A percentile compares a stretch with the other conserved stretches of the same genome.
Conservation (phyloP, 2,113 vertebrate species). For the Rhineura floridana region DNA sequence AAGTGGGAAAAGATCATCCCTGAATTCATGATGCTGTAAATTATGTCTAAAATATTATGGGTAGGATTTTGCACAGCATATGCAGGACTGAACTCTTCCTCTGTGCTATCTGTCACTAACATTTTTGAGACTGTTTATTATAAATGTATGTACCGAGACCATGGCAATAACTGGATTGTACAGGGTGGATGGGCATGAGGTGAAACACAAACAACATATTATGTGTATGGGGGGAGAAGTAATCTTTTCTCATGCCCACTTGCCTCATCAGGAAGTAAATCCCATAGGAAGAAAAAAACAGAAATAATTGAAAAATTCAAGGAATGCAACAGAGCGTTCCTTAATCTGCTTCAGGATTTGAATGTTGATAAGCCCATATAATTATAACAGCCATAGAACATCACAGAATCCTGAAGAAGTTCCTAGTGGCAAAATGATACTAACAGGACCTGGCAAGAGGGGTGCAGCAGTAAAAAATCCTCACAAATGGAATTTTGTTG, state of each 20-base stretch:
- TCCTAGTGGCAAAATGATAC: not conserved
- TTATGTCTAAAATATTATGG: not conserved
- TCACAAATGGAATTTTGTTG: not conserved
- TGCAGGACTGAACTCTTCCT: not conserved
- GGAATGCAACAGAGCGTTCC: not conserved
- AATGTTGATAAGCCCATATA: not conserved
- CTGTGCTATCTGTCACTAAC: not conserved
- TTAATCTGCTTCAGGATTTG: not conserved
- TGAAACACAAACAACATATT: not conserved
- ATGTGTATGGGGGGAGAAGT: not conserved
- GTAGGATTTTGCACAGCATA: not conserved
- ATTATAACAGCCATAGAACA: not conserved
- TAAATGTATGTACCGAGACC: not conserved
- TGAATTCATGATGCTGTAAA: not conserved
- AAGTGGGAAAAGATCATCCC: not conserved
- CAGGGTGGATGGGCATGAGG: not conserved
- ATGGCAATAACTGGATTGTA: not conserved
- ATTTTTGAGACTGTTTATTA: not conserved
- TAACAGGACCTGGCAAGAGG: not conserved
- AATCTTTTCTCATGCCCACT: fast-evolving
- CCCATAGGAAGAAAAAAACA: too few relatives aligned
- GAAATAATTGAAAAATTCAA: not conserved
- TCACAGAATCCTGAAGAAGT: not conserved
- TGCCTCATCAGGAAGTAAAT: not conserved
- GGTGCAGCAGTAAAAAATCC: not conserved